Conservation (phyloP, 2,888 invertebrate species). For the Panzeria rudis region DNA sequence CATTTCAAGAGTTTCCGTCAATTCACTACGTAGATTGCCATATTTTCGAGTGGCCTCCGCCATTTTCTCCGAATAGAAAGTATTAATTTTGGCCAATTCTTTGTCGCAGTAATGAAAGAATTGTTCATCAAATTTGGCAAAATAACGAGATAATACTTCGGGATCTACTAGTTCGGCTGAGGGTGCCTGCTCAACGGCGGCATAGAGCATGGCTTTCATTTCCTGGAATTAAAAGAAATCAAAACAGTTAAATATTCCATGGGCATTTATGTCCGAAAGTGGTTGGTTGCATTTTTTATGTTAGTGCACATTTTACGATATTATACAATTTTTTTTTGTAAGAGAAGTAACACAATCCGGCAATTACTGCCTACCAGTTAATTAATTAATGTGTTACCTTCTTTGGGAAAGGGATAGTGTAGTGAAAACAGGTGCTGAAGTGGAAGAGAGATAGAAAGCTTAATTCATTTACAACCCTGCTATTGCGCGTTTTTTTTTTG, state of each 20-base stretch:
- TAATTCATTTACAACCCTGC: too few species aligned
- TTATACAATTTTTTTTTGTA: too few species aligned
- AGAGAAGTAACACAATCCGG: too few species aligned
- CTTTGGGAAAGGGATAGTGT: too few species aligned
- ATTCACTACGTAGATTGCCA: slow-evolving; percentile 89
- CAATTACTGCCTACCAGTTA: too few species aligned
- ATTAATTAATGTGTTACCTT: too few species aligned
- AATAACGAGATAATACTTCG: slow-evolving; percentile 88
- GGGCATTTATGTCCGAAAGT: too few species aligned
- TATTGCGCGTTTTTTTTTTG: too few species aligned
- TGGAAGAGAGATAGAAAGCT: too few species aligned
- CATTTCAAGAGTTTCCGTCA: slow-evolving; percentile 85
- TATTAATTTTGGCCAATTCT: slow-evolving; percentile 94
- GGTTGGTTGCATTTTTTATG: too few species aligned
- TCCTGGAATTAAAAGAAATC: slow-evolving; percentile 85
- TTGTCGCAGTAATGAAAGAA: slow-evolving; percentile 94
- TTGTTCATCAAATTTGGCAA: slow-evolving; percentile 92
- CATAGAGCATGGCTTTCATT: slow-evolving; percentile 93
- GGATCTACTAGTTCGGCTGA: slow-evolving; percentile 90
- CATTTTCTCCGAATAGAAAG: slow-evolving; percentile 94
- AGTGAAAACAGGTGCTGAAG: too few species aligned
- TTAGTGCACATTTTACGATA: too few species aligned
- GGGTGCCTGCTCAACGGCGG: slow-evolving; percentile 90
- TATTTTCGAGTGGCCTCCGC: slow-evolving; percentile 94
- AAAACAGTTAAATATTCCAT: not conserved